Evolutionary conservation across 2,113 vertebrate species (phyloP), one percentile per base, ranked within the genome.

Genomic region (Crocuta crocuta): DNA sequence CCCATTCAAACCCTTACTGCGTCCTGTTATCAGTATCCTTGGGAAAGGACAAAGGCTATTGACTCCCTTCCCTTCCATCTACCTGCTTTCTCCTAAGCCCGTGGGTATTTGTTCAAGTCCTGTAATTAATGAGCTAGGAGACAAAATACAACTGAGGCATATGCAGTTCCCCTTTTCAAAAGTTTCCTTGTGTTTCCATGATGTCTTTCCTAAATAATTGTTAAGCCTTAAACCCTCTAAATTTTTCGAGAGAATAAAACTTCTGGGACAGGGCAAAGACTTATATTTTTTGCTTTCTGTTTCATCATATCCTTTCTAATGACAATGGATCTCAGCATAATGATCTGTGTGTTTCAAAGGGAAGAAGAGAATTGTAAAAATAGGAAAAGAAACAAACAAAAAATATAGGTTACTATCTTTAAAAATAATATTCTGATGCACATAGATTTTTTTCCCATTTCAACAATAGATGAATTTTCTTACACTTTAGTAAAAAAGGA

Each of bases 301-400:
- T 81, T 0, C 2, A 33, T 70, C 10, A 65, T 4, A 48, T 24
- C 31, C 6, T 81, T 94, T 85, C 55, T 23, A 50, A 43, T 24
- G 16, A 23, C 33, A 74, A 21, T 55, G 26, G 5, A 55, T n/a
- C 45, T 55, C 19, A 21, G 7, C 55, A 33, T 58, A 35, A 90
- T 55, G 16, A 79, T 58, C 65, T 48, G 43, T 86, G n/a, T 19
- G 11, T 21, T 48, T 82, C 12, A 58, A 96, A 81, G 10, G 5
- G 24, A 10, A 70, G 81, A 76, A 63, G 48, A 94, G 26, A 89
- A 74, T 92, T 63, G 17, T 81, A 39, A 91, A 94, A 89, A 74
- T 65, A 43, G 13, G 9, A 73, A 81, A 10, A 66, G 12, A 50
- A 70, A 92, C 10, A 58, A 48, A 48, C 45, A 66, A 88, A 45